Evolutionary conservation across 2,113 vertebrate species (phyloP).

Genomic region (zebrafish (Danio rerio)): GRCz12tu NC_133188.1:44181501-44182000

Average conservation of each 20-base stretch:
- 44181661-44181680: slow-evolving; percentile 55
- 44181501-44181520: background rate
- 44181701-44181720: slow-evolving; percentile 48
- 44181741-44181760: slow-evolving; percentile 32
- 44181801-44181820: background rate
- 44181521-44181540: slow-evolving; percentile 9
- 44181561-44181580: slow-evolving; percentile 17
- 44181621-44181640: slow-evolving; percentile 48
- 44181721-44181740: slow-evolving; percentile 42
- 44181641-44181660: slow-evolving; percentile 48
- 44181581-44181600: slow-evolving; percentile 30
- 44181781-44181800: slow-evolving; percentile 30
- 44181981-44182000: slow-evolving; percentile 59
- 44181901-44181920: slow-evolving; percentile 72
- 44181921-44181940: slow-evolving; percentile 58
- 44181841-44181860: slow-evolving; percentile 50
- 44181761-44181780: slow-evolving; percentile 27
- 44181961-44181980: background rate
- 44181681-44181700: slow-evolving; percentile 57
- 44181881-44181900: slow-evolving; percentile 64
- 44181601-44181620: slow-evolving; percentile 47
- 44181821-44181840: slow-evolving; percentile 22
- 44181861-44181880: slow-evolving; percentile 59
- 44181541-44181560: background rate
- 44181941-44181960: slow-evolving; percentile 62